These are phyloP conservation scores for Drosophila kohkoa DNA, from an alignment of 1,140 invertebrate species.

Conservation along the genomic window DNA sequence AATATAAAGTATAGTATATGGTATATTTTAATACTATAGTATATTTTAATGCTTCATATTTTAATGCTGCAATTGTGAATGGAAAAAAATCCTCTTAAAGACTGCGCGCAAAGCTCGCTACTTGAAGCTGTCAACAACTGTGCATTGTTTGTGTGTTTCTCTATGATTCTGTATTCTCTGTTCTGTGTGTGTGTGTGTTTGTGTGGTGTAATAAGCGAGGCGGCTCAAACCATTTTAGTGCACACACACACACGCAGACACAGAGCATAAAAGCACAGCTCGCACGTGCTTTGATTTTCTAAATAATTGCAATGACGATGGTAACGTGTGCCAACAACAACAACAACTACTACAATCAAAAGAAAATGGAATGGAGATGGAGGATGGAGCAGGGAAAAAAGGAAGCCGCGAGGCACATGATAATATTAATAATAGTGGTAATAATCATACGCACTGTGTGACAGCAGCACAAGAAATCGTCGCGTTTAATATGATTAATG, in stretches of 20 bases:
- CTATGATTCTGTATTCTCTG: too few species aligned
- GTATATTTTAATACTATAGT: too few species aligned
- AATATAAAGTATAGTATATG: slow-evolving; percentile 9
- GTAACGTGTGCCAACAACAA: slow-evolving; percentile 25
- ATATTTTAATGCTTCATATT: too few species aligned
- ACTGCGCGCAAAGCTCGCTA: slow-evolving; percentile 20
- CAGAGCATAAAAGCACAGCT: slow-evolving; percentile 75
- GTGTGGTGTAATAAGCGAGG: slow-evolving; percentile 70
- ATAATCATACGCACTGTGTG: slow-evolving; percentile 82
- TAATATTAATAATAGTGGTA: slow-evolving; percentile 83
- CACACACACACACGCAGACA: slow-evolving; percentile 33
- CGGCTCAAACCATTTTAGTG: slow-evolving; percentile 74
- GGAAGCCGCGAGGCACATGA: slow-evolving; percentile 69
- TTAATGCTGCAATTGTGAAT: slow-evolving; percentile 11
- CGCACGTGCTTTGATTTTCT: slow-evolving; percentile 79
- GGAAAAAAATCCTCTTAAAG: slow-evolving; percentile 3
- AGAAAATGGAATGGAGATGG: background rate
- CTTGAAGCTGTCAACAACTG: slow-evolving; percentile 61
- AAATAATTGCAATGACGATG: slow-evolving; percentile 80
- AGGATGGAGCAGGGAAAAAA: slow-evolving; percentile 5
- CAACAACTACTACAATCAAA: background rate
- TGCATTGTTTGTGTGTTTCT: slow-evolving; percentile 1
- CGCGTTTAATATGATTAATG: slow-evolving; percentile 80
- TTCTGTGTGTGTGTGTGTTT: slow-evolving; percentile 14
- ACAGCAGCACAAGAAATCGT: slow-evolving; percentile 60